These are phyloP conservation scores for Panonychus citri DNA, from an alignment of 1,140 invertebrate genomes.

Conservation along the genomic window DNA sequence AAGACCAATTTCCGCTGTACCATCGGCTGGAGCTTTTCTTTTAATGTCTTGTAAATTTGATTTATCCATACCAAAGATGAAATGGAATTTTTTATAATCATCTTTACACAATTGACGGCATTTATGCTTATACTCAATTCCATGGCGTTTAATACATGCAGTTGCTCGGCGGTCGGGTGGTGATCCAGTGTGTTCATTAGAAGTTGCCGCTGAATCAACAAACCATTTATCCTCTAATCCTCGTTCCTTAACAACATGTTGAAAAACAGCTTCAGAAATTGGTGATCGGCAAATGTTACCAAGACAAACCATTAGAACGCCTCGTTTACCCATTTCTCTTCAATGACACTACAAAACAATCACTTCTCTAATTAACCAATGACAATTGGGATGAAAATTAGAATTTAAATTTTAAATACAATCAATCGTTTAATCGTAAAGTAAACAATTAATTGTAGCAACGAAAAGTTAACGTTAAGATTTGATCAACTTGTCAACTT, in stretches of 20 bases:
- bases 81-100: slow-evolving; percentile 55
- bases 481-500: too few relatives aligned
- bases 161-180: slow-evolving; percentile 49
- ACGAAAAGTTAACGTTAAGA: too few relatives aligned
- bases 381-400: too few relatives aligned
- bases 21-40: slow-evolving; percentile 29
- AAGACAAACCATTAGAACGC: slow-evolving; percentile 14
- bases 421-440: too few relatives aligned
- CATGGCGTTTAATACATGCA: slow-evolving; percentile 40
- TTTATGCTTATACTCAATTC: slow-evolving; percentile 37
- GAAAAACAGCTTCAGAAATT: slow-evolving; percentile 73
- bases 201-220: slow-evolving; percentile 66
- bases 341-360: too few relatives aligned
- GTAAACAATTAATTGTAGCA: too few relatives aligned
- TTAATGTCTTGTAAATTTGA: slow-evolving; percentile 45
- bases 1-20: slow-evolving; percentile 43
- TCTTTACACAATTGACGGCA: slow-evolving; percentile 42
- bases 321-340: background rate
- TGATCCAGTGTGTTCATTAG: slow-evolving; percentile 57
- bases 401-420: too few relatives aligned
- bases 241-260: slow-evolving; percentile 36
- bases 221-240: slow-evolving; percentile 33
- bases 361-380: too few relatives aligned
- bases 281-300: slow-evolving; percentile 78
- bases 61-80: slow-evolving; percentile 75